phyloP scores from a whole-genome alignment of 2,113 vertebrate species.

The Carlito syrichta region DNA sequence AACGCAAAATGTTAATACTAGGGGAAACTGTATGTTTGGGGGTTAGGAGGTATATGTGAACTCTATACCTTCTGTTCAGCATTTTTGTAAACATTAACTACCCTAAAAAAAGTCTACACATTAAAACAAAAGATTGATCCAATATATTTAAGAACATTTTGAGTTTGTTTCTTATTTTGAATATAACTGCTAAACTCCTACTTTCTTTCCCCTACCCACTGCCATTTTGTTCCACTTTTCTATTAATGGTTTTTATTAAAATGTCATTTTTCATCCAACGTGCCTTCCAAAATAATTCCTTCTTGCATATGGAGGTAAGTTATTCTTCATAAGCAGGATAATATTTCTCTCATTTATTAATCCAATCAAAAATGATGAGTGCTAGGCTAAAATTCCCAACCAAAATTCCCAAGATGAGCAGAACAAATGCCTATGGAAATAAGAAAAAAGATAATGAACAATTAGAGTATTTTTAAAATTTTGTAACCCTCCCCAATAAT shows the following conservation, averaged over 20 bases:
- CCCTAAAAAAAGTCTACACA: neutral
- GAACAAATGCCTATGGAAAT: slow-evolving; percentile 85
- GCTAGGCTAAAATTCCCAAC: slow-evolving; percentile 89
- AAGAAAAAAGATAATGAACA: slow-evolving; percentile 55
- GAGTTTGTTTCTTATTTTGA: slow-evolving; percentile 39
- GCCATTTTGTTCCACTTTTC: neutral
- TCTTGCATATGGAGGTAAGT: slow-evolving; percentile 28
- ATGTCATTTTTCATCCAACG: neutral
- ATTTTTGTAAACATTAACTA: slow-evolving; percentile 25
- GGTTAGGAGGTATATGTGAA: neutral
- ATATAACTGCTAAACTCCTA: neutral
- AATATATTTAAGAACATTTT: neutral
- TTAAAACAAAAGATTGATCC: neutral
- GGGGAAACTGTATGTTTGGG: neutral
- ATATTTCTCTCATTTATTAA: slow-evolving; percentile 68
- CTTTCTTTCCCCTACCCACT: neutral
- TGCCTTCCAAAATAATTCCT: neutral
- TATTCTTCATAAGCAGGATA: slow-evolving; percentile 5
- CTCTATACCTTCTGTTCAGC: neutral
- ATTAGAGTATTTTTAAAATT: slow-evolving; percentile 7
- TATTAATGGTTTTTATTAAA: neutral
- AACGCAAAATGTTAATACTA: neutral
- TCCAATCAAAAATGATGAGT: slow-evolving; percentile 88
- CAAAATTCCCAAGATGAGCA: slow-evolving; percentile 90
- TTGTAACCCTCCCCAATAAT: neutral